Evolutionary conservation across 2,888 invertebrate species (phyloP).

Genomic region (Hirudinaria manillensis): DNA sequence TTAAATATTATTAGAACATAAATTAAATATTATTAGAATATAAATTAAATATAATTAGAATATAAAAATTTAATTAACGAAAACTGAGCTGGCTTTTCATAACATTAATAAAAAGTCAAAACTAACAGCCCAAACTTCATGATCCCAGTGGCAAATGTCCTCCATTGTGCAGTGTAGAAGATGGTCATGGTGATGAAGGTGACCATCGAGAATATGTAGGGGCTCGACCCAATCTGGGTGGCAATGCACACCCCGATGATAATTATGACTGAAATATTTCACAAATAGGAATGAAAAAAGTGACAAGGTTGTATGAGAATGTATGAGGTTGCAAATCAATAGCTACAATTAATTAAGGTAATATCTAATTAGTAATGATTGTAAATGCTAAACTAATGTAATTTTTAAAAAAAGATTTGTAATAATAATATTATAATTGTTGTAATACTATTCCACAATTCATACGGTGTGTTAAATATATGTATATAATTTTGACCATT

Average conservation of each 20-base stretch:
- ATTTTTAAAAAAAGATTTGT: no score
- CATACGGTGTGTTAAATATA: no score
- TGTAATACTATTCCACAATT: no score
- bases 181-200: conserved; percentile 88
- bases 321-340: neutral
- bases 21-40: no score
- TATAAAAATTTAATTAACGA: no score
- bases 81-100: no score
- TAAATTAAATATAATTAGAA: no score
- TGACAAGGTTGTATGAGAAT: neutral
- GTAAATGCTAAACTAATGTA: no score
- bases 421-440: no score
- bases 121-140: conserved; percentile 56
- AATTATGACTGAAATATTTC: conserved; percentile 51
- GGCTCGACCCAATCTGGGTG: conserved; percentile 82
- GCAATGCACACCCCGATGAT: conserved; percentile 90
- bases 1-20: no score
- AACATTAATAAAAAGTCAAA: neutral
- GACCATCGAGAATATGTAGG: conserved; percentile 89
- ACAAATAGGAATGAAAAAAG: neutral
- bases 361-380: no score
- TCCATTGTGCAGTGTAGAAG: conserved; percentile 99
- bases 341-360: neutral
- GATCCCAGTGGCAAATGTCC: conserved; percentile 88
- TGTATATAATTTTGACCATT: no score